Evolutionary conservation across 2,113 vertebrate species (phyloP), one percentile per base, ranked within the genome.

Genomic region (Acanthisitta chloris): DNA sequence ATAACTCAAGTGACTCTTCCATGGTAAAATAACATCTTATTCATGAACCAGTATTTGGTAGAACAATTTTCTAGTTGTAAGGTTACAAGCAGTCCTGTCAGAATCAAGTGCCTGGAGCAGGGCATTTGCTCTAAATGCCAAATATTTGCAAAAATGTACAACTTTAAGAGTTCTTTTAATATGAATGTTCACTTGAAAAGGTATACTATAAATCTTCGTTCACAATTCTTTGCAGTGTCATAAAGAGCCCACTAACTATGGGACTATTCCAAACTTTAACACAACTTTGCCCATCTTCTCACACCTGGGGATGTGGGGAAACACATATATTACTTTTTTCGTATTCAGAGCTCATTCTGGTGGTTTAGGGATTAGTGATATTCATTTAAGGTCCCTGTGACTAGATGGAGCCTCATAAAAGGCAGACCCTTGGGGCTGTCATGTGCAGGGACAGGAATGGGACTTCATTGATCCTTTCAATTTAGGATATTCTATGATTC

Each of bases 311-410:
- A 62, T 9, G 2, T 9, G 4, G 8, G 3, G 5, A 65, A 78
- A 23, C 4, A 4, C 5, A 4, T 0, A 0, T 20, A 10, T 17
- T 51, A 19, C 11, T 36, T 6, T 26, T 87, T 79, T 45, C 9
- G 9, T 36, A 24, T 42, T 59, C 38, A 42, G 34, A 72, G 12
- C 4, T 83, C 48, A 23, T 24, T 80, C 31, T 40, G 31, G 49
- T 59, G 7, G 8, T 18, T 26, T 38, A 55, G 8, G 18, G 6
- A 14, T 4, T 26, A 51, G 24, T 28, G 10, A 25, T 43, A 69
- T 11, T 59, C 17, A 51, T 9, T 20, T n/a, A 6, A 43, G 7
- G 15, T 49, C 46, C 52, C 45, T 28, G 16, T 59, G 40, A 4
- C 40, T n/a, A 23, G 33, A 20, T 36, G 26, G 29, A 76, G 26